These are phyloP conservation scores for Dinocampus coccinellae DNA, from an alignment of 2,888 invertebrate genomes.

Conservation along the genomic window DNA sequence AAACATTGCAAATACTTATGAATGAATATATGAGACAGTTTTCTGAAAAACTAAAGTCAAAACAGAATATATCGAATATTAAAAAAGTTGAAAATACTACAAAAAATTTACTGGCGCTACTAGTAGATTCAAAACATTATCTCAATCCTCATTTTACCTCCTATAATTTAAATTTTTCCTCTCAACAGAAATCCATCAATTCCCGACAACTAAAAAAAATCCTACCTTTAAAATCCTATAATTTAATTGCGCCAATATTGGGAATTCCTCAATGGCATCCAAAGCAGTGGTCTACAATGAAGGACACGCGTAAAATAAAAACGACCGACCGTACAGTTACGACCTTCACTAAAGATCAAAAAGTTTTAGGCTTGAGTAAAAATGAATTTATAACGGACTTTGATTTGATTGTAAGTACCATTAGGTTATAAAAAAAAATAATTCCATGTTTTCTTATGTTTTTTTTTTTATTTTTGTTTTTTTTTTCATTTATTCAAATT, in stretches of 20 bases:
- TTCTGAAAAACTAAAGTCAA: neutral
- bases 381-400: slow-evolving; percentile 25
- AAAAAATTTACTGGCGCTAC: slow-evolving; percentile 54
- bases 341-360: neutral
- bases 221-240: slow-evolving; percentile 56
- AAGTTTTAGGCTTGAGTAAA: neutral
- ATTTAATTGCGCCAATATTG: slow-evolving; percentile 57
- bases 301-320: slow-evolving; percentile 20
- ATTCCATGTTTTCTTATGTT: too few relatives aligned
- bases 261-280: slow-evolving; percentile 53
- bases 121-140: slow-evolving; percentile 59
- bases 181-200: slow-evolving; percentile 58
- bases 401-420: slow-evolving; percentile 46
- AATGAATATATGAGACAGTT: slow-evolving; percentile 49
- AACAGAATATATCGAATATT: neutral
- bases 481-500: neutral
- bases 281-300: slow-evolving; percentile 32
- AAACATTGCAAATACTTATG: slow-evolving; percentile 48
- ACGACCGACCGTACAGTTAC: neutral
- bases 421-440: neutral
- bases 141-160: slow-evolving; percentile 47
- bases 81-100: slow-evolving; percentile 45
- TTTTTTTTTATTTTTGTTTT: too few relatives aligned
- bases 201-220: slow-evolving; percentile 53
- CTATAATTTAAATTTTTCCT: slow-evolving; percentile 55